A percentile compares a stretch with the other conserved stretches of the same genome.
phyloP scores from a whole-genome alignment of 2,797 vertebrate species.

The Trichosurus vulpecula region DNA sequence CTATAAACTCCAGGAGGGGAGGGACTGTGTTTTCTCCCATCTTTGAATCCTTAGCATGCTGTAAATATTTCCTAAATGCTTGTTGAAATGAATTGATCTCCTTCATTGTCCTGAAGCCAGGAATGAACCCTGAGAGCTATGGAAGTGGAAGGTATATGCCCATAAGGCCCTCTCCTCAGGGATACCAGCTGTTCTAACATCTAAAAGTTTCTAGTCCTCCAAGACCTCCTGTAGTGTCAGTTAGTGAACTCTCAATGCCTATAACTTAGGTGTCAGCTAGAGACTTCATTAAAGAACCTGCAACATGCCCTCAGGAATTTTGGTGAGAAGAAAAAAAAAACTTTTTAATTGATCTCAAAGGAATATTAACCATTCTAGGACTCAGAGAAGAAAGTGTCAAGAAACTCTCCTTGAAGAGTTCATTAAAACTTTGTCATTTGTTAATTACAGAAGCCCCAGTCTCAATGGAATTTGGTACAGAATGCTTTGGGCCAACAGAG shows the following conservation, averaged over 20 bases:
- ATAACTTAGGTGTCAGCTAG: neutral
- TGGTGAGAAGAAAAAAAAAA: constrained; percentile 39
- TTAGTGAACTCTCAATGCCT: neutral
- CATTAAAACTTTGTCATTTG: constrained; percentile 65
- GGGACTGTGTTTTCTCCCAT: neutral
- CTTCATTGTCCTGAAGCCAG: neutral
- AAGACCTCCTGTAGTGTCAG: neutral
- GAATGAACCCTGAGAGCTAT: constrained; percentile 1
- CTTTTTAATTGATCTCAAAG: constrained; percentile 76
- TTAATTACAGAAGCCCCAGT: constrained; percentile 48
- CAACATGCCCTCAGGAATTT: constrained; percentile 44
- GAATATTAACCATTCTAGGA: constrained; percentile 60
- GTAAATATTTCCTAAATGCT: neutral
- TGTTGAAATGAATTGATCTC: neutral
- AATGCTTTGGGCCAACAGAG: neutral
- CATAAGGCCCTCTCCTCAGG: neutral
- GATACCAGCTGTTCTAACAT: neutral
- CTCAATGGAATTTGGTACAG: neutral
- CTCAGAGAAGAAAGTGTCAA: constrained; percentile 44
- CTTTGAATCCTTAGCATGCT: neutral
- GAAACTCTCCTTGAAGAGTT: constrained; percentile 54
- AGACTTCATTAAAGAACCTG: constrained; percentile 70
- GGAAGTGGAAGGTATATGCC: neutral
- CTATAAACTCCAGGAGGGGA: neutral
- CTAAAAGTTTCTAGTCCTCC: constrained; percentile 7